A percentile compares a stretch with the other conserved stretches of the same genome.
phyloP scores from a whole-genome alignment of 2,113 vertebrate genomes.

The Forbesichthys papilliferus region DNA sequence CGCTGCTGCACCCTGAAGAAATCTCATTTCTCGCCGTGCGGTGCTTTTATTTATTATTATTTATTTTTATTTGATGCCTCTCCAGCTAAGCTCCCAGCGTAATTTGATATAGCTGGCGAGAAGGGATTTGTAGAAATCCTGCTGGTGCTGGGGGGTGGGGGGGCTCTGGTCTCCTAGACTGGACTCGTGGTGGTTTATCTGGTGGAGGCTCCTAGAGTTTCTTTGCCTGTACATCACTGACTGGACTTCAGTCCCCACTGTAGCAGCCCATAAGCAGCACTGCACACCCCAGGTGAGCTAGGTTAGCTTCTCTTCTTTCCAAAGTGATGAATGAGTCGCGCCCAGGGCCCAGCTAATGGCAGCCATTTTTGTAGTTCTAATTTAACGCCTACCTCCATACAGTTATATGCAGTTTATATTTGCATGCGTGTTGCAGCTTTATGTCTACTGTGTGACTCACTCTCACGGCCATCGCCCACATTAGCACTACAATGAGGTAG shows the following conservation, averaged over 20 bases:
- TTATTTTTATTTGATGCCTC: constrained; percentile 46
- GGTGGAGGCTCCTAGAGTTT: neutral
- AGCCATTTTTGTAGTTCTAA: too few relatives aligned
- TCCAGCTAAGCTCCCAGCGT: constrained; percentile 5
- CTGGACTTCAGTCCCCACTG: constrained; percentile 24
- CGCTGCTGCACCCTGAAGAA: constrained; percentile 40
- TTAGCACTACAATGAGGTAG: neutral
- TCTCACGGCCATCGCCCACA: neutral
- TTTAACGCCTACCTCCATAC: too few relatives aligned
- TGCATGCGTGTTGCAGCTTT: too few relatives aligned
- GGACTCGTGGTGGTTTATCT: constrained; percentile 6
- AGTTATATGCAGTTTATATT: too few relatives aligned
- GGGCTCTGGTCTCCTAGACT: neutral
- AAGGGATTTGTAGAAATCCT: constrained; percentile 12
- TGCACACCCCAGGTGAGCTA: neutral
- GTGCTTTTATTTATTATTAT: constrained; percentile 58
- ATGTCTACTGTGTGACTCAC: too few relatives aligned
- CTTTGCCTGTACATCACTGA: constrained; percentile 23
- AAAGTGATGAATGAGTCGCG: neutral
- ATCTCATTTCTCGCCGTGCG: constrained; percentile 56
- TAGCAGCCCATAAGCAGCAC: constrained; percentile 18
- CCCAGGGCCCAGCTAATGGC: too few relatives aligned
- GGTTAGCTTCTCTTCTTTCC: constrained; percentile 1
- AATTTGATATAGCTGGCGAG: constrained; percentile 14
- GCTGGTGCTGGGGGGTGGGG: neutral